These are phyloP conservation scores for Chirona hameri DNA, from an alignment of 2,888 invertebrate genomes.

Conservation along the genomic window DNA sequence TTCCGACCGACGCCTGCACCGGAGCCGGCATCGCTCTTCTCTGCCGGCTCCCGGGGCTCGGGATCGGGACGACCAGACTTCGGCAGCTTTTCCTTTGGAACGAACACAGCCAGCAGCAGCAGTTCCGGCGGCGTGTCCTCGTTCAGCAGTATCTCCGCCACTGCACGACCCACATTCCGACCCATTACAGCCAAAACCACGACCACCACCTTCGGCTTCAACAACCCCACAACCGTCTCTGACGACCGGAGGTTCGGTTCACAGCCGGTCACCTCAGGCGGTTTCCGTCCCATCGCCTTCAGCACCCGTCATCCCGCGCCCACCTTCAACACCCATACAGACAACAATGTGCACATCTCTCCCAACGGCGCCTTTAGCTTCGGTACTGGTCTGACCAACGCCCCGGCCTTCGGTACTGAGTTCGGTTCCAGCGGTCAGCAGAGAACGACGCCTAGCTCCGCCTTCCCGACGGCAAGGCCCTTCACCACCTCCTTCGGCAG, in stretches of 20 bases:
- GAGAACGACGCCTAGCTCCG: not conserved
- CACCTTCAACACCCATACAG: not conserved
- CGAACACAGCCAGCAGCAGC: not conserved
- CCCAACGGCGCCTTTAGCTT: not conserved
- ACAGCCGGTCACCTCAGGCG: not conserved
- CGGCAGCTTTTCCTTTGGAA: not conserved
- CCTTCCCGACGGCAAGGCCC: not conserved
- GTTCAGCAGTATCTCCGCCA: not conserved
- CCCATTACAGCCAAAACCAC: not conserved
- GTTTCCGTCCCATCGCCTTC: not conserved
- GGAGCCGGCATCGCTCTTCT: too few relatives aligned
- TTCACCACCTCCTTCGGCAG: not conserved
- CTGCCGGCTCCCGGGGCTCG: too few relatives aligned
- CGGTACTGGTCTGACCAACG: not conserved
- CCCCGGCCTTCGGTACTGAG: not conserved
- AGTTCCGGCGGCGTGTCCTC: not conserved
- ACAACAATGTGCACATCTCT: not conserved
- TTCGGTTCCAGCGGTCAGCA: not conserved
- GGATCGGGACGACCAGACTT: not conserved
- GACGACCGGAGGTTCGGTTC: not conserved
- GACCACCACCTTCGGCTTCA: not conserved
- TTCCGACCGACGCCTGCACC: not conserved
- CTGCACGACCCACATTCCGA: not conserved
- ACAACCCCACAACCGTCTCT: not conserved
- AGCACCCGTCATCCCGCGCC: not conserved